Evolutionary conservation across 2,113 vertebrate genomes (phyloP).

Genomic region (Naja naja): DNA sequence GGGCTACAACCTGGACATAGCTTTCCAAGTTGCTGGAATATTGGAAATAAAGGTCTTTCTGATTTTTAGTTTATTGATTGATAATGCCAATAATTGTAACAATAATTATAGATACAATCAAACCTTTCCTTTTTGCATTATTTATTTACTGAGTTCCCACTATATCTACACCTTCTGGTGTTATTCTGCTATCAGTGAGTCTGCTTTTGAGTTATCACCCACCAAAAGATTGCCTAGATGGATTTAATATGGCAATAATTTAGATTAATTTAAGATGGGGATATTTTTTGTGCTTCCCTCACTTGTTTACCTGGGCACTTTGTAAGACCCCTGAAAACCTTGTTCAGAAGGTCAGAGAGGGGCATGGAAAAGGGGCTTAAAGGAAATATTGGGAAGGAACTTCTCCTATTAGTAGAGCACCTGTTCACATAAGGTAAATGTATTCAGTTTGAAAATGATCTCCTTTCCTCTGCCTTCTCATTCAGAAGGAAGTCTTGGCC

Average conservation of each 20-base stretch:
- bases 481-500: background rate
- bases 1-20: background rate
- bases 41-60: background rate
- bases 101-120: background rate
- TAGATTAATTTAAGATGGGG: background rate
- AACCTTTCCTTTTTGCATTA: background rate
- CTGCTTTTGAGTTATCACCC: background rate
- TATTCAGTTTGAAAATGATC: background rate
- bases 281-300: background rate
- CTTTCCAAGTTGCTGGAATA: background rate
- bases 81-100: background rate
- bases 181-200: background rate
- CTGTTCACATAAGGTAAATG: background rate
- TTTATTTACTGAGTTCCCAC: background rate
- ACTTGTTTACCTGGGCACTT: background rate
- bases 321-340: background rate
- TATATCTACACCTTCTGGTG: background rate
- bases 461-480: background rate
- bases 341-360: background rate
- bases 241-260: background rate
- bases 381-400: background rate
- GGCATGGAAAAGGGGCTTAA: background rate
- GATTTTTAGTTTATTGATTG: background rate
- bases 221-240: background rate
- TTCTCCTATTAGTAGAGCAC: background rate